Evolutionary conservation across 2,888 invertebrate genomes (phyloP), one percentile per base, ranked within the genome.

Genomic region (Cephus pygmeus): DNA sequence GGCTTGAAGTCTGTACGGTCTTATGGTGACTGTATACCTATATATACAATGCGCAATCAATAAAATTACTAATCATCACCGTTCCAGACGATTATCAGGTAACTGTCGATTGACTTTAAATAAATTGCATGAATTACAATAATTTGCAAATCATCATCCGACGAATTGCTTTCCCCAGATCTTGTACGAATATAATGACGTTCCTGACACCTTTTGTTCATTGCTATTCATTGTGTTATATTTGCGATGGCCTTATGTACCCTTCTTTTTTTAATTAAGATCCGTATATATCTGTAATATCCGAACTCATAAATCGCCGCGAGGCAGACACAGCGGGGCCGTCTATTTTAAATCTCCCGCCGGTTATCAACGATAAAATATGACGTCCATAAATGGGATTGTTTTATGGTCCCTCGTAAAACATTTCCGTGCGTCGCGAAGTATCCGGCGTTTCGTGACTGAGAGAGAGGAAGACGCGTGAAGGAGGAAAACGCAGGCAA

Each of bases 281-380:
- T 77, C 69, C 77, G 77, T 33, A 68, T 75, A 56, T 56, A 77
- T 77, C 77, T 77, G 30, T 74, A 34, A 75, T 77, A 77, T 77
- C 77, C 36, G 75, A 71, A 40, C 77, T 75, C 77, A 75, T 77
- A 77, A 77, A 77, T 77, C 56, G 34, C 71, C 69, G 56, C 56
- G 56, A 71, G 74, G 33, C 77, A 36, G 74, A 75, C 77, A 77
- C 75, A 75, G 56, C 56, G 56, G 69, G 77, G 75, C 77, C 74
- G 74, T 77, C 77, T 77, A 69, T 74, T 77, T 75, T 40, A 77
- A 77, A 77, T 77, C 77, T 77, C 75, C 75, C 36, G 75, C 74
- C 77, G 75, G 77, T 77, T 77, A 77, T 77, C 77, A 71, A 77
- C 75, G 75, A 77, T 77, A 77, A 77, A 77, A 77, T 77, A 77